Base-by-base conservation (phyloP, 2,113 vertebrate species). In the Alosa alosa region DNA sequence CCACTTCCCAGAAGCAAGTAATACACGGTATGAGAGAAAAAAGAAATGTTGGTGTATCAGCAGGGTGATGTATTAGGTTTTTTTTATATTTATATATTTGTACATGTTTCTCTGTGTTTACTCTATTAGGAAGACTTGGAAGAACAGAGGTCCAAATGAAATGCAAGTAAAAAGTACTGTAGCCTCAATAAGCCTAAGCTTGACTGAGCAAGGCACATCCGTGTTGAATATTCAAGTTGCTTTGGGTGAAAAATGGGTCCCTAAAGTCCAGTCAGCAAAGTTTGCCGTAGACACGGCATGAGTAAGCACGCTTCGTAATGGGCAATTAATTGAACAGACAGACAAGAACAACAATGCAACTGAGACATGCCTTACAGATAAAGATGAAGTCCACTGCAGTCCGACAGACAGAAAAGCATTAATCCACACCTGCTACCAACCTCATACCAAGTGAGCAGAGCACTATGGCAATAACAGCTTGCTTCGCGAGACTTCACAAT, bases 1-100 rank as follows among this genome's bases (percentile, higher is more conserved):
- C 93, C 92, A 94, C 94, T 93, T 93, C 89, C 90, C 87, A 91
- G 84, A 88, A 86, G 89, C 83, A 89, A 88, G 92, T 92, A 88
- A 92, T 90, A 86, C 52, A 81, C 81, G 82, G 31, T 78, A 36
- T 78, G 72, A 41, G 72, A 78, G 39, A 78, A 39, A 78, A 39
- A 78, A 78, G 0, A 75, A 13, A 13, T 13, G 1, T 36, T 75
- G 8, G 31, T 10, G 25, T 0, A 31, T 31, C 31, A 17, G 36
- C 72, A 36, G 2, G 25, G n/a, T 31, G 64, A 68, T 31, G 31
- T 17, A 78, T 78, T 78, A 2, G 36, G 41, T 2, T 44, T 44
- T 44, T 44, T 78, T 78, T 39, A 78, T 78, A 15, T 36, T 49
- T 36, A 78, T 78, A 17, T 78, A 41, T 36, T 39, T 4, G 11